phyloP scores from a whole-genome alignment of 2,113 vertebrate species.

The Chionomys nivalis region DNA sequence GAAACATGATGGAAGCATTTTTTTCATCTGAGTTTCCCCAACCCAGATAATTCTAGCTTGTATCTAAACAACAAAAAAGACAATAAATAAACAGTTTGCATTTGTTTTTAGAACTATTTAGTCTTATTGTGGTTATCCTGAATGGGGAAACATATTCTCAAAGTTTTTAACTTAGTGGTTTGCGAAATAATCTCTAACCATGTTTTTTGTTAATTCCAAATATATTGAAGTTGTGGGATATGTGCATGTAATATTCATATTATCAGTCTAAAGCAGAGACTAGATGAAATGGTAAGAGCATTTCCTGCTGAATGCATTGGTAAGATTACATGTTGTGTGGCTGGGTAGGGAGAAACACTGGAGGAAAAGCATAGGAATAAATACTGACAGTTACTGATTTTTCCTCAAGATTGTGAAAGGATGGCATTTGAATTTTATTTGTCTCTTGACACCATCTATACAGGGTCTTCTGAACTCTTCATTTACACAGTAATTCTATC shows the following conservation, averaged over 20 bases:
- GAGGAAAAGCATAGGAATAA: not conserved
- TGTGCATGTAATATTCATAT: not conserved
- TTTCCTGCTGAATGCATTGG: not conserved
- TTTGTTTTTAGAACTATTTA: not conserved
- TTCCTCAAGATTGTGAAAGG: not conserved
- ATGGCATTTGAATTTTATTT: not conserved
- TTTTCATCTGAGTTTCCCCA: not conserved
- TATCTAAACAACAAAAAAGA: not conserved
- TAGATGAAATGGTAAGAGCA: not conserved
- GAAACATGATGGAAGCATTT: not conserved
- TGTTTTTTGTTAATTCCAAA: conserved; percentile 5
- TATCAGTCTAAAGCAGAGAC: not conserved
- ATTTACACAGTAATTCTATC: not conserved
- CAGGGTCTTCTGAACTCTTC: not conserved
- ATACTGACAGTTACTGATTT: conserved; percentile 21
- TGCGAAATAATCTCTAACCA: not conserved
- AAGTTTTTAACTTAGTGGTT: not conserved
- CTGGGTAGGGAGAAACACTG: not conserved
- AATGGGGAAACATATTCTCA: not conserved
- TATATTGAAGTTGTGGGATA: not conserved
- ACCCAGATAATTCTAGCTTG: not conserved
- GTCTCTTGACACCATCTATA: not conserved
- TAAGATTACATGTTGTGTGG: not conserved
- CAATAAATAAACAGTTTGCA: not conserved
- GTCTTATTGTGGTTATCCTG: not conserved